Evolutionary conservation across 2,888 invertebrate species (phyloP).

Genomic region (Trichopoda pennipes): DNA sequence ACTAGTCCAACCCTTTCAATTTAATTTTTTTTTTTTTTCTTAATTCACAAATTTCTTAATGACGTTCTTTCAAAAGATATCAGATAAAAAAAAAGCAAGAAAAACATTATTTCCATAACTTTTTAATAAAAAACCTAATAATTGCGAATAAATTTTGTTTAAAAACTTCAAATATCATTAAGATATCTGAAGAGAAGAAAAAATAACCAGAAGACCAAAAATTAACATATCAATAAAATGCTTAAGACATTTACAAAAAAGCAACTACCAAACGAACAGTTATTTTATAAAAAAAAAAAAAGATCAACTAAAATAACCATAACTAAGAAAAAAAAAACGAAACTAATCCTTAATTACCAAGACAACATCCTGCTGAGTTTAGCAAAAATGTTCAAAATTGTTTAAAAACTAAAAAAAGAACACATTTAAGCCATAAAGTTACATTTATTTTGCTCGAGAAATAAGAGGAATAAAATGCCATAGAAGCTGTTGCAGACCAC

Average conservation of each 20-base stretch:
- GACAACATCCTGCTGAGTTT: constrained; percentile 79
- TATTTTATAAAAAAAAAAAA: not conserved
- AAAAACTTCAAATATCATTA: constrained; percentile 5
- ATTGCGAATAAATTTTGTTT: not conserved
- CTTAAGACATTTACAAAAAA: constrained; percentile 22
- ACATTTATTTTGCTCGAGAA: constrained; percentile 28
- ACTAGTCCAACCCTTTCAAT: not conserved
- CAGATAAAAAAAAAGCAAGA: not conserved
- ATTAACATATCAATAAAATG: constrained; percentile 68
- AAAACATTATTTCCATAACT: not conserved
- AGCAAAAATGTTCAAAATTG: constrained; percentile 43
- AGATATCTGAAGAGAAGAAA: constrained; percentile 6
- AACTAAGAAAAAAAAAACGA: constrained; percentile 64
- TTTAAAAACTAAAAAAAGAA: constrained; percentile 31
- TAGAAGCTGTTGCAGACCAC: constrained; percentile 44
- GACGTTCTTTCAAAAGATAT: not conserved
- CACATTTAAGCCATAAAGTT: constrained; percentile 48
- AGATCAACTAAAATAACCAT: constrained; percentile 38
- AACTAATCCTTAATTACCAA: constrained; percentile 80
- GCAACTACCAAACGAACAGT: not conserved
- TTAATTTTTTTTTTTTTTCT: not conserved
- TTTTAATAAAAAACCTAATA: not conserved
- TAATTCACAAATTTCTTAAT: not conserved
- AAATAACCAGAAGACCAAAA: constrained; percentile 37
- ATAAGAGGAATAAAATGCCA: constrained; percentile 4